Evolutionary conservation across 2,888 invertebrate species (phyloP).

Genomic region (Volucella inflata): DNA sequence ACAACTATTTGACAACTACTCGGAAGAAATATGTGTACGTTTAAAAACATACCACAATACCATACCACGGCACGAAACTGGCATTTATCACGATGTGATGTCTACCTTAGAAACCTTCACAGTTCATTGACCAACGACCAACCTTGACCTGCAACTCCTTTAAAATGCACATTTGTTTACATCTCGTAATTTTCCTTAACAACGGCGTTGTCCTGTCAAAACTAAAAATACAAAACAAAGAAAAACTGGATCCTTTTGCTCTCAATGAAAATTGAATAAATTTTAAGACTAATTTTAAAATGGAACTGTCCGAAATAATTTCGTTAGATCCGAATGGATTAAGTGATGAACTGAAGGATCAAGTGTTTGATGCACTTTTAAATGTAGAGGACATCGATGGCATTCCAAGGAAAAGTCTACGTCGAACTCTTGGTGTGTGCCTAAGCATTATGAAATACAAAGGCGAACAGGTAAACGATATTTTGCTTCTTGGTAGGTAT

Average conservation of each 20-base stretch:
- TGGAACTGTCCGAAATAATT: conserved; percentile 65
- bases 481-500: neutral
- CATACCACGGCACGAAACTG: neutral
- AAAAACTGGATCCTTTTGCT: conserved; percentile 26
- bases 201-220: conserved; percentile 57
- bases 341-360: conserved; percentile 77
- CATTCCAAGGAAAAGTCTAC: conserved; percentile 81
- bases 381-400: conserved; percentile 79
- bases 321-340: conserved; percentile 52
- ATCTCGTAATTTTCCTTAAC: conserved; percentile 39
- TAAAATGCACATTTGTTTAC: conserved; percentile 52
- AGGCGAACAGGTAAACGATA: conserved; percentile 78
- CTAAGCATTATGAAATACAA: conserved; percentile 81
- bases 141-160: conserved; percentile 30
- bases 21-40: too few relatives aligned
- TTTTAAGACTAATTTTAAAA: conserved; percentile 5
- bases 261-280: neutral
- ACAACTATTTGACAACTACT: too few relatives aligned
- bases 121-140: conserved; percentile 27
- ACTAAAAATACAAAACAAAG: conserved; percentile 47
- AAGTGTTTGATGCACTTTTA: conserved; percentile 80
- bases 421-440: conserved; percentile 81
- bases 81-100: neutral
- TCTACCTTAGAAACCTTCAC: conserved; percentile 26
- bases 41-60: too few relatives aligned